phyloP scores from a whole-genome alignment of 2,113 vertebrate species.

The Porphyrio hochstetteri region DNA sequence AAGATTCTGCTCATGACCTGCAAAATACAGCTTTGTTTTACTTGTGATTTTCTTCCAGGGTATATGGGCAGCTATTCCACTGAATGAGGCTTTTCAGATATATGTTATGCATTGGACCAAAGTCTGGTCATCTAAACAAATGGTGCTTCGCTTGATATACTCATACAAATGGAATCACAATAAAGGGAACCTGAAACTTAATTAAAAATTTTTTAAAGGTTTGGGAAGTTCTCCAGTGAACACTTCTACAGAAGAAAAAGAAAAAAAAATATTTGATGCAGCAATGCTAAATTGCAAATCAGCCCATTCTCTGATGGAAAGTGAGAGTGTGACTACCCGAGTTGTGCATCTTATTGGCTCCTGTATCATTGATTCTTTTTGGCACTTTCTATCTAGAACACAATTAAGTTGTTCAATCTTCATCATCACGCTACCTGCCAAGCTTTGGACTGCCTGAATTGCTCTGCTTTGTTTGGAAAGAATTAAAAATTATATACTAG shows the following conservation, averaged over 20 bases:
- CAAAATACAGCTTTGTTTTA: neutral
- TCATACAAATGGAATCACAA: neutral
- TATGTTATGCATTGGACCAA: neutral
- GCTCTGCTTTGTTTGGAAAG: neutral
- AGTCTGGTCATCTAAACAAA: neutral
- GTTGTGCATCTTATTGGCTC: neutral
- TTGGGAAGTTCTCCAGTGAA: neutral
- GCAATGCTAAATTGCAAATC: neutral
- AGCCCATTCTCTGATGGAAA: neutral
- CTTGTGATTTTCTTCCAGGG: neutral
- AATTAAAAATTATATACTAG: neutral
- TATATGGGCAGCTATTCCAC: neutral
- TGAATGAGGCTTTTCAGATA: neutral
- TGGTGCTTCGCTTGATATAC: neutral
- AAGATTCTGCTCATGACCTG: neutral
- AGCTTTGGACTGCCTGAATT: neutral
- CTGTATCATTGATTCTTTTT: constrained; percentile 21
- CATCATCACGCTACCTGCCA: constrained; percentile 5
- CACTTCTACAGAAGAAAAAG: neutral
- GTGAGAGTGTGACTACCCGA: neutral
- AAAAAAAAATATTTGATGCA: neutral
- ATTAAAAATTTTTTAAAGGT: neutral
- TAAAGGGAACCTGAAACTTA: neutral
- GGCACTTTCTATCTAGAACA: constrained; percentile 38
- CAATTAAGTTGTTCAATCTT: constrained; percentile 36